phyloP scores from a whole-genome alignment of 2,113 vertebrate genomes.

The Atherinomorus stipes region DNA sequence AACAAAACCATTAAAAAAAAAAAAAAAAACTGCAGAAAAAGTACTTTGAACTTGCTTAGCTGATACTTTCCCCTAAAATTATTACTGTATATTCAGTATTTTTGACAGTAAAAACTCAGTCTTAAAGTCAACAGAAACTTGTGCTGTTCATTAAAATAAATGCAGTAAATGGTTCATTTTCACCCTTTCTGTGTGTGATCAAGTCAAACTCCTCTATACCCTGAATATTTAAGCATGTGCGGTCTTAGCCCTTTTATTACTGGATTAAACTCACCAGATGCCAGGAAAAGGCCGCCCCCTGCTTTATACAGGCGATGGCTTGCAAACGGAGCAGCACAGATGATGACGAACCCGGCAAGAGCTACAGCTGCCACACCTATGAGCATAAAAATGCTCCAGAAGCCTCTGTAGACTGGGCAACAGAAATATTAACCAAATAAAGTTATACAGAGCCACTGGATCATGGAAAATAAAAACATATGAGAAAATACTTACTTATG shows the following conservation, averaged over 20 bases:
- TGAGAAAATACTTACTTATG: conserved; percentile 86
- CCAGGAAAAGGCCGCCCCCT: conserved; percentile 90
- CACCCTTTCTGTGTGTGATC: too few species aligned
- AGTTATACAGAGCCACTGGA: background rate
- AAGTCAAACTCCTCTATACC: background rate
- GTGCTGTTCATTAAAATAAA: background rate
- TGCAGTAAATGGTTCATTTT: background rate
- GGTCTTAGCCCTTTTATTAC: background rate
- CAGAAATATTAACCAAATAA: background rate
- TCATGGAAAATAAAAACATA: background rate
- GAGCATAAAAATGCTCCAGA: conserved; percentile 96
- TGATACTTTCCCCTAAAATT: too few species aligned
- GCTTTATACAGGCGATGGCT: conserved; percentile 92
- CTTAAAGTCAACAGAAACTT: background rate
- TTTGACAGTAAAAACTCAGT: too few species aligned
- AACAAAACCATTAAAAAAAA: too few species aligned
- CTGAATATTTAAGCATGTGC: background rate
- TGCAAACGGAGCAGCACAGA: conserved; percentile 95
- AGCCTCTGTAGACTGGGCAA: conserved; percentile 92
- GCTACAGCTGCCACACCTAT: conserved; percentile 88
- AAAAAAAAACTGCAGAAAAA: too few species aligned
- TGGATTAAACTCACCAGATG: conserved; percentile 84
- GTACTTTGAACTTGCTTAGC: too few species aligned
- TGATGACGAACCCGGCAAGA: conserved; percentile 91
- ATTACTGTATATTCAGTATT: too few species aligned